These are phyloP conservation scores for Felis catus DNA, from an alignment of 2,113 vertebrate genomes.

Conservation along the genomic window DNA sequence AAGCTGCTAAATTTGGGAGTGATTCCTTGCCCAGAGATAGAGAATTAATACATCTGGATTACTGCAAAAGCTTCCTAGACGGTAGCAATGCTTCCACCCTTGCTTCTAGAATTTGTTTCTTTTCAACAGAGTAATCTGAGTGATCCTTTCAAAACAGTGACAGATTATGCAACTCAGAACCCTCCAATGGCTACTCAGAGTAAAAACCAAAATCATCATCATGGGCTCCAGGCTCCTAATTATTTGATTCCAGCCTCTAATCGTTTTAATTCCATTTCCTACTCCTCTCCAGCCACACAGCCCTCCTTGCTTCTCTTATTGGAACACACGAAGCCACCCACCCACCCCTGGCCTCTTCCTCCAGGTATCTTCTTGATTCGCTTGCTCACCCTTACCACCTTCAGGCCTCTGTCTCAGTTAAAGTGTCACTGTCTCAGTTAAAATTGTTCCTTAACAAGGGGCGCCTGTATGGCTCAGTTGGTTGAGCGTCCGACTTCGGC, in stretches of 20 bases:
- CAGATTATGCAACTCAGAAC: neutral
- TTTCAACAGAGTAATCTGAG: neutral
- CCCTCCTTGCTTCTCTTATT: neutral
- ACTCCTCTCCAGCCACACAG: neutral
- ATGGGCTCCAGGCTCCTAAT: neutral
- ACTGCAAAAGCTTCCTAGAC: conserved; percentile 3
- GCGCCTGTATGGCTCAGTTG: too few relatives aligned
- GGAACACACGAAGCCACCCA: neutral
- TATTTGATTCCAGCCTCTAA: neutral
- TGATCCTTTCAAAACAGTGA: conserved; percentile 24
- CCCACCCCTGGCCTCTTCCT: neutral
- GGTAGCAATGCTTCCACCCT: neutral
- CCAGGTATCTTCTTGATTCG: neutral
- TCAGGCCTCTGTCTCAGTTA: neutral
- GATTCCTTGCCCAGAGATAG: neutral
- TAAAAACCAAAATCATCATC: neutral
- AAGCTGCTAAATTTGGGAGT: neutral
- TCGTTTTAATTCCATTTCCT: neutral
- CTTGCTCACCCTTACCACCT: neutral
- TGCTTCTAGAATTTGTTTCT: neutral
- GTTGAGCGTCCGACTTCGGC: too few relatives aligned
- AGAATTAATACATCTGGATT: neutral
- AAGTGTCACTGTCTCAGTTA: neutral
- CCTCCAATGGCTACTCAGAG: neutral
- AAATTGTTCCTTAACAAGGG: neutral